Base-by-base conservation (phyloP, 2,113 vertebrate genomes). In the Jacana jacana region DNA sequence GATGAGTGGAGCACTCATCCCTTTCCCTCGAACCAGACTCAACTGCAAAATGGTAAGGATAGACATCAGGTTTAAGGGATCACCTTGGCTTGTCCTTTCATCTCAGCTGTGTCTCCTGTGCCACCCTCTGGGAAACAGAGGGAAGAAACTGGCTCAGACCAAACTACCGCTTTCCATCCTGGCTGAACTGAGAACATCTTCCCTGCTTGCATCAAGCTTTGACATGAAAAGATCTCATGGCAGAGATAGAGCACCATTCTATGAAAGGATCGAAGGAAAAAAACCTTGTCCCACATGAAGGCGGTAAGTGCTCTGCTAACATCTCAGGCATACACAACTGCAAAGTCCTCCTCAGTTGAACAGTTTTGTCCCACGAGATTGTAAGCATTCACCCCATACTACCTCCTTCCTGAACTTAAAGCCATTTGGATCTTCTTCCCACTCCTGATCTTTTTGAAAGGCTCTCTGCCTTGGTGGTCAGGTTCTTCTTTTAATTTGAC, bases 211-310 rank as follows among this genome's bases (percentile, higher is more conserved):
- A 80, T 49, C 58, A 57, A 60, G 75, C 66, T 76, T 28, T 64
- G 64, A 63, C 37, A 55, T 39, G 76, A 63, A 97, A 95, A 96
- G 83, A 80, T 93, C 86, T 91, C 70, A 86, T 70, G 75, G 77
- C 61, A 94, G 54, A 94, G 58, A 55, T 10, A 68, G 28, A 70
- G 30, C 20, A 95, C 48, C 30, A 46, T 68, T 63, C 75, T 30
- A 84, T 54, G 24, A 65, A 94, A 97, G 96, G 33, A 92, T 76
- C 17, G 0, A 83, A 94, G 90, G 79, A 78, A 65, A 95, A 65
- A 95, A 77, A 24, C 63, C 66, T 33, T 60, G 42, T 70, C 64
- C 73, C 51, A 85, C 2, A 81, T 23, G 35, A 88, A 88, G 46
- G 55, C 64, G 93, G 44, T 19, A 57, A 39, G 39, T 92, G 22